These are phyloP conservation scores for Trichomalopsis sarcophagae DNA, from an alignment of 1,140 invertebrate species.

Conservation along the genomic window DNA sequence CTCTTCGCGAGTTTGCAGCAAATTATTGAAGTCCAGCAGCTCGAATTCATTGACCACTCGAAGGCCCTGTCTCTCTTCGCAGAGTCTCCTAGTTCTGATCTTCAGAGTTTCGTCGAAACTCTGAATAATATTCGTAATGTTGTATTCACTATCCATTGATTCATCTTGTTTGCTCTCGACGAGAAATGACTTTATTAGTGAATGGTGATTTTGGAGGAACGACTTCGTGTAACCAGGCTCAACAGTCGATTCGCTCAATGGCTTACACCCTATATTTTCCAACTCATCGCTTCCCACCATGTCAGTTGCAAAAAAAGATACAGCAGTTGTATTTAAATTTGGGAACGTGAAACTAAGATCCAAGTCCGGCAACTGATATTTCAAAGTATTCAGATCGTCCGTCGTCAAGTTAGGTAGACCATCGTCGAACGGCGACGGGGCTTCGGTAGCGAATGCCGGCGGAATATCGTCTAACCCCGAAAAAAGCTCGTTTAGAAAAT, in stretches of 20 bases:
- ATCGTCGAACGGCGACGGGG: not conserved
- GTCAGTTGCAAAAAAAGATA: not conserved
- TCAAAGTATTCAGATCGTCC: not conserved
- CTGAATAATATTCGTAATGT: slow-evolving; percentile 5
- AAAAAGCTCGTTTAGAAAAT: slow-evolving; percentile 33
- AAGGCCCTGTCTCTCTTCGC: not conserved
- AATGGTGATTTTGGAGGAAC: not conserved
- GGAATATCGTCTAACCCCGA: slow-evolving; percentile 17
- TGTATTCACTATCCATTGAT: not conserved
- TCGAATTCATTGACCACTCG: not conserved
- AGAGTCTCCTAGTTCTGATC: not conserved
- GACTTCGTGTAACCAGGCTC: not conserved
- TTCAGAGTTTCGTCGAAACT: not conserved
- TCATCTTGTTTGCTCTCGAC: not conserved
- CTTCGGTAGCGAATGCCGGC: slow-evolving; percentile 1
- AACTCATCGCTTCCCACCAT: not conserved
- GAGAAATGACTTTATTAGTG: not conserved
- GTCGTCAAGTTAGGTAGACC: not conserved
- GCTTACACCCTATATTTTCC: not conserved
- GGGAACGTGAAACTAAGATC: not conserved
- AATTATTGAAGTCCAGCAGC: not conserved
- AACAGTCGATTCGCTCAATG: not conserved
- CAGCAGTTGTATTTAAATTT: not conserved
- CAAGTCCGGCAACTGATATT: not conserved
- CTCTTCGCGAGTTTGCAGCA: not conserved